Base-by-base conservation (phyloP, 2,888 invertebrate species). In the Folsomia manolachei region DNA sequence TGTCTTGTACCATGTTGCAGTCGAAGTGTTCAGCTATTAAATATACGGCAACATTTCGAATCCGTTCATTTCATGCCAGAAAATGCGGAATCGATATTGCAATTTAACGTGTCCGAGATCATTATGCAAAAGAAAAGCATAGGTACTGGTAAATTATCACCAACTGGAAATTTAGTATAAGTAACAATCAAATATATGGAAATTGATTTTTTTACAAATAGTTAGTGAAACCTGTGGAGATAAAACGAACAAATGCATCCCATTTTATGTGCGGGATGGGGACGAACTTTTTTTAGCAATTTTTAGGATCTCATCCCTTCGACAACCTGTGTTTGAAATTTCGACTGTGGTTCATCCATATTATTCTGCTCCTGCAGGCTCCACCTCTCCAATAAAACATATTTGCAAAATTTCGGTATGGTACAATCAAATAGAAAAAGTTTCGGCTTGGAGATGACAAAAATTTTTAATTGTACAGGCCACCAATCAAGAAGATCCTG, bases 1-100 rank as follows among this genome's bases (percentile, higher is more conserved):
- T 77, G 77, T 65, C 71, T 77, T 26, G 74, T 77, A 70, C 77
- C 77, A 27, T 73, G 74, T 39, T 77, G 77, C 51, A 72, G 72
- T 52, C 74, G 75, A 63, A 27, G n/a, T 52, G 68, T 77, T 11
- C 69, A 70, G 18, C 72, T 70, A 26, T 70, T 70, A 21, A 21
- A n/a, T n/a, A 62, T 77, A 27, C n/a, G 23, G 18, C 60, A 74
- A 18, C 77, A 77, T 62, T 75, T 77, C 67, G 70, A 74, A 19
- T 63, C 27, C 7, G 64, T 51, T 26, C 77, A 77, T 67, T 68
- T 68, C 25, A 27, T 74, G 11, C n/a, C 25, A n/a, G 19, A 27
- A 18, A 70, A 56, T 68, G 19, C 69, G 9, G 7, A 39, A 21
- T 39, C 74, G 24, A 61, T 61, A n/a, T 69, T 74, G 24, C 19